These are phyloP conservation scores for Nothocercus julius DNA, from an alignment of 2,113 vertebrate species.

Conservation along the genomic window DNA sequence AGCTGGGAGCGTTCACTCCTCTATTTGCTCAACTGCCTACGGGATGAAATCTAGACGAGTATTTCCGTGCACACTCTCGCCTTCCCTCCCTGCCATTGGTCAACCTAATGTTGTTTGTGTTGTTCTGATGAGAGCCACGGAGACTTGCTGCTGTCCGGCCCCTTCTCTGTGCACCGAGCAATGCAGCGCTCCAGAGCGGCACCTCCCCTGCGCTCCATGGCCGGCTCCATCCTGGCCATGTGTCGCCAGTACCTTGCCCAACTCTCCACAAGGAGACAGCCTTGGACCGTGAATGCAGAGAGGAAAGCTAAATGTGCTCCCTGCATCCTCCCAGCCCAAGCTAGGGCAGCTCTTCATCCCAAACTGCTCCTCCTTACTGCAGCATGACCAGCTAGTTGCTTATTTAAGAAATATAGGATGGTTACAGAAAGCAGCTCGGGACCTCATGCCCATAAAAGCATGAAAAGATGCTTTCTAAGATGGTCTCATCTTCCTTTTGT, in stretches of 20 bases:
- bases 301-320: not conserved
- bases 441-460: fast-evolving
- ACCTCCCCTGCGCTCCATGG: too few species aligned
- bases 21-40: not conserved
- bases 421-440: fast-evolving
- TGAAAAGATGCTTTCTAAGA: not conserved
- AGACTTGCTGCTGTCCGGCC: not conserved
- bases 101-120: not conserved
- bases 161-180: not conserved
- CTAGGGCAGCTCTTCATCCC: not conserved
- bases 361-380: not conserved
- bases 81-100: not conserved
- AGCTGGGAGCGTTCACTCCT: not conserved
- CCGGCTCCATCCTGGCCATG: not conserved
- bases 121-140: not conserved
- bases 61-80: not conserved
- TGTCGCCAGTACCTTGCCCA: too few species aligned
- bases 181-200: not conserved
- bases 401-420: not conserved
- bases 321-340: fast-evolving
- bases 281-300: not conserved
- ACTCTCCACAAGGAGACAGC: not conserved
- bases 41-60: not conserved
- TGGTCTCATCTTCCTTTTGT: fast-evolving
- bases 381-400: not conserved